phyloP scores from a whole-genome alignment of 1,140 invertebrate species.

The Aphis gossypii region DNA sequence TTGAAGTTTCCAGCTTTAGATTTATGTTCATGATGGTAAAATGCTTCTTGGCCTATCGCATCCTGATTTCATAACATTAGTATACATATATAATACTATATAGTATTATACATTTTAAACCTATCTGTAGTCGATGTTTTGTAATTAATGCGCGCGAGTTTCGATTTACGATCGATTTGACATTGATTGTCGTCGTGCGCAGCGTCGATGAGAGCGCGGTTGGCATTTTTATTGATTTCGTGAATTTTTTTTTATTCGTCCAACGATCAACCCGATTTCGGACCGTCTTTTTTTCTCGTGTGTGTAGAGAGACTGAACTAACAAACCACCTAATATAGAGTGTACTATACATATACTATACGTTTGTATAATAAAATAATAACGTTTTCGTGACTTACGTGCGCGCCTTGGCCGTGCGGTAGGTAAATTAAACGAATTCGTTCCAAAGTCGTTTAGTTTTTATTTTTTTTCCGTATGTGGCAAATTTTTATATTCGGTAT shows the following conservation, averaged over 20 bases:
- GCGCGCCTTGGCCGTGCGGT: background rate
- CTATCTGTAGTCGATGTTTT: background rate
- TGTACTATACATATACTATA: background rate
- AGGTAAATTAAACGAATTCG: background rate
- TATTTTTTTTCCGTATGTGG: background rate
- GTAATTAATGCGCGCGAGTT: constrained; percentile 18
- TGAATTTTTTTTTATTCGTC: background rate
- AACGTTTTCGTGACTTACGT: constrained; percentile 10
- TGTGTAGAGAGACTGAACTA: background rate
- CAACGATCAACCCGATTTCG: background rate
- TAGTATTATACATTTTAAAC: no score
- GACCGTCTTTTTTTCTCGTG: background rate
- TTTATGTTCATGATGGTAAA: background rate
- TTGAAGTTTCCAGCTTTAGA: background rate
- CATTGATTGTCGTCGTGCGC: background rate
- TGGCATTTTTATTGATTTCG: background rate
- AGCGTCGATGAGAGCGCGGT: background rate
- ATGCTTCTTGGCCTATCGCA: background rate
- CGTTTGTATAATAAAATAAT: constrained; percentile 5
- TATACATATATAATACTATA: no score
- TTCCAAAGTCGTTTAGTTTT: background rate
- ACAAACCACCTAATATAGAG: background rate
- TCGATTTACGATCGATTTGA: constrained; percentile 1
- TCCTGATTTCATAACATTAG: background rate
- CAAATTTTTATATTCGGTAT: background rate